phyloP scores from a whole-genome alignment of 2,797 vertebrate genomes.

The Lithobates sylvaticus region DNA sequence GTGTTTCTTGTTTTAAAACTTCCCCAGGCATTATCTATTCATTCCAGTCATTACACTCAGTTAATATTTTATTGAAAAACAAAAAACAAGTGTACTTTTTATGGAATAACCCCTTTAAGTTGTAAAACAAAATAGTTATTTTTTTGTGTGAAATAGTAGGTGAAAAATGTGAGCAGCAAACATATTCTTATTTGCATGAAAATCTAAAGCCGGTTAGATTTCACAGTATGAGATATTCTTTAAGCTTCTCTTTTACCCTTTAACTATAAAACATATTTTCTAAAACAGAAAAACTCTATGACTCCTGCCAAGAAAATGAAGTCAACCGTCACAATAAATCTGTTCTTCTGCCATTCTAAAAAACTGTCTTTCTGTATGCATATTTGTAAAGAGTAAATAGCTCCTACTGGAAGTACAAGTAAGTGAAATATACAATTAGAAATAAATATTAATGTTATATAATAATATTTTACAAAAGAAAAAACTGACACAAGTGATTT shows the following conservation, averaged over 20 bases:
- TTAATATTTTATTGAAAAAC: neutral
- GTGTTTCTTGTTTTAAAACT: neutral
- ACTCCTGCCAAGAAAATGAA: conserved; percentile 3
- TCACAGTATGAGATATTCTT: neutral
- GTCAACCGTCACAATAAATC: conserved; percentile 10
- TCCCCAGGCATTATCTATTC: neutral
- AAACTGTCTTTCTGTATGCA: conserved; percentile 1
- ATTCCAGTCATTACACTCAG: neutral
- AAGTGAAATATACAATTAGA: conserved; percentile 7
- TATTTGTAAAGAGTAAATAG: neutral
- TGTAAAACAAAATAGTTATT: neutral
- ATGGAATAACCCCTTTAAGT: neutral
- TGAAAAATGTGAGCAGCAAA: neutral
- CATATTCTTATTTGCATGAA: conserved; percentile 12
- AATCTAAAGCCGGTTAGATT: conserved; percentile 2
- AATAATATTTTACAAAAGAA: neutral
- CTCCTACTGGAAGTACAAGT: neutral
- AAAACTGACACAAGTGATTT: neutral
- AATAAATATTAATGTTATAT: neutral
- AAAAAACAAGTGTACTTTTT: neutral
- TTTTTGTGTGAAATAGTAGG: neutral
- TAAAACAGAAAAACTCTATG: neutral
- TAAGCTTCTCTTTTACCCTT: conserved; percentile 7
- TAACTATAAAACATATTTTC: conserved; percentile 8
- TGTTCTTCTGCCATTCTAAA: conserved; percentile 2